phyloP scores from a whole-genome alignment of 2,888 invertebrate species.

The Miltochrista miniata region DNA sequence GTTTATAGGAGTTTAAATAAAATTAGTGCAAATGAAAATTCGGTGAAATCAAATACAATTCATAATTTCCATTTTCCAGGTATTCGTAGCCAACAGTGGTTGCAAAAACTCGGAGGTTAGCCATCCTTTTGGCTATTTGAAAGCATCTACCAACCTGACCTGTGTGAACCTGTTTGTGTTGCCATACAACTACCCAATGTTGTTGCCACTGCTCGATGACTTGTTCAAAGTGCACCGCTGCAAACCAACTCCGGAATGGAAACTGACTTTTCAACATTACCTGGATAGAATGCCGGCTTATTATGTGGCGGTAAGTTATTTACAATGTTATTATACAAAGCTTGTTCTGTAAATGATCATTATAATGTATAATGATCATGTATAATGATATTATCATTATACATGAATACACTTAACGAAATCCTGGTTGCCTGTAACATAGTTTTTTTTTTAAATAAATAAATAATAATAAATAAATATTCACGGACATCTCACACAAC shows the following conservation, averaged over 20 bases:
- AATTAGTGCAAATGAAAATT: too few relatives aligned
- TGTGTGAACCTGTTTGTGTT: slow-evolving; percentile 98
- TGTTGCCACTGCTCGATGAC: slow-evolving; percentile 96
- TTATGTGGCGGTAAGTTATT: slow-evolving; percentile 88
- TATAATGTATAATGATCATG: too few relatives aligned
- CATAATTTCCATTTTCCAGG: slow-evolving; percentile 74
- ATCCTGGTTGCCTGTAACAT: too few relatives aligned
- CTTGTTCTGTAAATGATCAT: too few relatives aligned
- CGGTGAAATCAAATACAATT: neutral
- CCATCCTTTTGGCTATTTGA: slow-evolving; percentile 98
- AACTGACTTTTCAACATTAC: slow-evolving; percentile 96
- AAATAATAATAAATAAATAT: too few relatives aligned
- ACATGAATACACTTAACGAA: too few relatives aligned
- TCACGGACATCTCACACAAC: too few relatives aligned
- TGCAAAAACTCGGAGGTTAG: slow-evolving; percentile 92
- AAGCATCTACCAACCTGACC: slow-evolving; percentile 96
- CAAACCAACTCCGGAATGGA: slow-evolving; percentile 97
- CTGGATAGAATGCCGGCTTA: slow-evolving; percentile 98
- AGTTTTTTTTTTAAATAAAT: too few relatives aligned
- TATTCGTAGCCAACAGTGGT: slow-evolving; percentile 95
- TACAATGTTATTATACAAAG: neutral
- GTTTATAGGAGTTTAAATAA: too few relatives aligned
- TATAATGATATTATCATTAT: too few relatives aligned
- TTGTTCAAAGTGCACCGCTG: slow-evolving; percentile 95
- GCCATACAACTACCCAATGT: slow-evolving; percentile 99